Evolutionary conservation across 1,140 invertebrate species (phyloP).

Genomic region (Hypsibius dujardini): DNA sequence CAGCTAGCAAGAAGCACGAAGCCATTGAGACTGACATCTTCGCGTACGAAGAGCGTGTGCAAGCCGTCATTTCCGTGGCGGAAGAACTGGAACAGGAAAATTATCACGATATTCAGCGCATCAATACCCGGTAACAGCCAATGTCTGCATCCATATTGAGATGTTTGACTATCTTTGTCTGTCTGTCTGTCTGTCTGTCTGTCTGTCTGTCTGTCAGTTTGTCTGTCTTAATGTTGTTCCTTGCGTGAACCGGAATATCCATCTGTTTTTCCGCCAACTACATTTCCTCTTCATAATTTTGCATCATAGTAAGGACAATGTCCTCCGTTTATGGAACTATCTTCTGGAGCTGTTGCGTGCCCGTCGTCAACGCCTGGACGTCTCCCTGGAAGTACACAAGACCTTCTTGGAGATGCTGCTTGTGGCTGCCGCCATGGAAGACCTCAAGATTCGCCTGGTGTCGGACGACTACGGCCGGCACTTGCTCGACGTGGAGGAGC

Average conservation of each 20-base stretch:
- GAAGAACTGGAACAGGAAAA: constrained; percentile 87
- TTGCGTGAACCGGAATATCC: no score
- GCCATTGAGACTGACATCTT: constrained; percentile 99
- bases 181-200: no score
- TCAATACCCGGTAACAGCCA: constrained; percentile 47
- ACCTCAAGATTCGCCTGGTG: constrained; percentile 54
- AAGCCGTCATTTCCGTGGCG: constrained; percentile 91
- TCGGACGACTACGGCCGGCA: constrained; percentile 98
- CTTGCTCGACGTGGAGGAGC: constrained; percentile 94
- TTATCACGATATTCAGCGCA: constrained; percentile 93
- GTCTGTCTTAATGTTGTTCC: no score
- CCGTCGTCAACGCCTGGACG: constrained; percentile 72
- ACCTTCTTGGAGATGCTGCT: constrained; percentile 93
- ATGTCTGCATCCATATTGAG: no score
- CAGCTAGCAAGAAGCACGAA: constrained; percentile 97
- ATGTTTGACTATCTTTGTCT: no score
- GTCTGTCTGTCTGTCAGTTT: not conserved
- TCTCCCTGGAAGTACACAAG: constrained; percentile 81
- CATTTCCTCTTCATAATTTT: constrained; percentile 20
- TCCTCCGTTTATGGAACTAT: constrained; percentile 89
- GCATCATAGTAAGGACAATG: constrained; percentile 71
- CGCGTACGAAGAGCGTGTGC: constrained; percentile 95
- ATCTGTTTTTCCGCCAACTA: no score
- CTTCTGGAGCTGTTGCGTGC: constrained; percentile 77
- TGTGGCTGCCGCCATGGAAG: constrained; percentile 83